Evolutionary conservation across 1,140 invertebrate genomes (phyloP), one percentile per base, ranked within the genome.

Genomic region (Drosophila truncata): DNA sequence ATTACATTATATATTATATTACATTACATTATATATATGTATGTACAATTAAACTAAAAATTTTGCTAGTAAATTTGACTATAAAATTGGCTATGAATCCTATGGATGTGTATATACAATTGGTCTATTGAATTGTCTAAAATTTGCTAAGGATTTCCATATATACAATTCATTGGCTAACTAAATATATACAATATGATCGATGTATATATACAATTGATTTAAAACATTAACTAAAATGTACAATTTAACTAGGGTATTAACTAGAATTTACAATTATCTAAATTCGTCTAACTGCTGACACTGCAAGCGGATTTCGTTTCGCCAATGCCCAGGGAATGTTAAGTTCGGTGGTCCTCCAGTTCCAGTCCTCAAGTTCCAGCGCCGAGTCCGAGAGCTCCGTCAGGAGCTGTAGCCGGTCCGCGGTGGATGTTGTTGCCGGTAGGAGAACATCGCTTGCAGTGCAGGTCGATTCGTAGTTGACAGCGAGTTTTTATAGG

Each of bases 201-300:
- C 42, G 55, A 11, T 57, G 41, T 54, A 39, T 66, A 78, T 69
- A 27, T 82, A 82, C 50, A 82, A 75, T 82, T 75, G 50, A 63
- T 44, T 39, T 54, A 41, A 35, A 14, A 16, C 14, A 47, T 47
- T 58, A 44, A 78, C 78, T 78, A 78, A 59, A 65, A 78, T 76
- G 37, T 76, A 72, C 75, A 78, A 33, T 44, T 58, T 47, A 41
- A 31, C 64, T 64, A 75, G 42, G 23, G 16, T 61, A 35, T 62
- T 64, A 35, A 75, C 78, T 75, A 70, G 37, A 69, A 72, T 76
- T 76, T 76, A 76, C 64, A 78, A 78, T 78, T 77, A 64, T 46
- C 52, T 77, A 62, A 69, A 55, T 50, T 62, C 29, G 37, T 41
- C 47, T 78, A 82, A 41, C 20, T 59, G 64, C 66, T 77, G 83